A percentile compares a stretch with the other conserved stretches of the same genome.
Conservation (phyloP, 2,888 invertebrate species). For the Cephalotes varians region DNA sequence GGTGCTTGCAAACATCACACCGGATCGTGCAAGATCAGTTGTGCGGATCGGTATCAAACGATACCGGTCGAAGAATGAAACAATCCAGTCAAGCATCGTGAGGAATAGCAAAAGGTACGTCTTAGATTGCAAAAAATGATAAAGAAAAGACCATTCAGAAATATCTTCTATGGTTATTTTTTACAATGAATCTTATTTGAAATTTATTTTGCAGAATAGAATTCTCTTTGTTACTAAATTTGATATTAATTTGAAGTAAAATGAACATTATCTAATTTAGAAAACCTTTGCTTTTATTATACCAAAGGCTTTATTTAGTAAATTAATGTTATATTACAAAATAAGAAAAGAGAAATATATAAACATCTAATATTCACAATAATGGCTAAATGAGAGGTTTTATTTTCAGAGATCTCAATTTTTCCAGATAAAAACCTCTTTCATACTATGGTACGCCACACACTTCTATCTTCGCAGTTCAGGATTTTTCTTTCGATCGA, state of each 20-base stretch:
- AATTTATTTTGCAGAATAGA: neutral
- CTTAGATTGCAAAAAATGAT: neutral
- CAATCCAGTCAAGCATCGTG: slow-evolving; percentile 23
- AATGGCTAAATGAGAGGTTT: neutral
- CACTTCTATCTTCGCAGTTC: slow-evolving; percentile 22
- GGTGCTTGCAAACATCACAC: slow-evolving; percentile 4
- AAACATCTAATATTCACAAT: slow-evolving; percentile 1
- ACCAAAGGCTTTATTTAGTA: neutral
- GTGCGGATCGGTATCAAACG: slow-evolving; percentile 40
- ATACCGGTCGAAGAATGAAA: slow-evolving; percentile 45
- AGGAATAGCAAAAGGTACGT: slow-evolving; percentile 46
- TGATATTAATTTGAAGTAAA: neutral
- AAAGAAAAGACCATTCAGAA: neutral
- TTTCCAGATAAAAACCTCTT: slow-evolving; percentile 22
- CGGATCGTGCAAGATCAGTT: slow-evolving; percentile 22
- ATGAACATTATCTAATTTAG: neutral
- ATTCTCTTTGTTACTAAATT: neutral
- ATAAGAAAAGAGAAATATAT: neutral
- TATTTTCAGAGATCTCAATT: slow-evolving; percentile 35
- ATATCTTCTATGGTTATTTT: neutral
- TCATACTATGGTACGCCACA: slow-evolving; percentile 3
- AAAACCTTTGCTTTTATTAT: neutral
- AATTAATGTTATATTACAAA: neutral
- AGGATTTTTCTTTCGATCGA: slow-evolving; percentile 35
- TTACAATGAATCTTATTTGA: neutral